Evolutionary conservation across 2,888 invertebrate genomes (phyloP).

Genomic region (Prostheceraeus crozeri): DNA sequence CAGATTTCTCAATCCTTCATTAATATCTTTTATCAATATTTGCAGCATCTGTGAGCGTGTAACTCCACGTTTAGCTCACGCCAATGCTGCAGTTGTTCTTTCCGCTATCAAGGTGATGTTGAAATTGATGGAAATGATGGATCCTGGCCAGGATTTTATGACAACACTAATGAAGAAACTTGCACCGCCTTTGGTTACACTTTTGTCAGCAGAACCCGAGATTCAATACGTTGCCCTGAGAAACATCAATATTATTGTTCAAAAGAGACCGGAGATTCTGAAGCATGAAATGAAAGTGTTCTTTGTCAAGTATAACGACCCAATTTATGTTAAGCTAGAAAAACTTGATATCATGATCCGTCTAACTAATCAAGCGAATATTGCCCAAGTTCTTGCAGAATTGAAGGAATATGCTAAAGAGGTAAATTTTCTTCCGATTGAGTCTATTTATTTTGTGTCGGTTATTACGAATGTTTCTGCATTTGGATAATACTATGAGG

Average conservation of each 20-base stretch:
- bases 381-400: constrained; percentile 92
- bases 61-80: constrained; percentile 86
- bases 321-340: constrained; percentile 97
- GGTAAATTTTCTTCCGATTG: no score
- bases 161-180: constrained; percentile 85
- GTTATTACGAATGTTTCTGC: no score
- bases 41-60: constrained; percentile 94
- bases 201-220: constrained; percentile 94
- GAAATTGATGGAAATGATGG: constrained; percentile 86
- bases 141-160: constrained; percentile 85
- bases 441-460: no score
- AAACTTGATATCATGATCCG: constrained; percentile 99
- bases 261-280: constrained; percentile 93
- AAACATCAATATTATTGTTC: constrained; percentile 97
- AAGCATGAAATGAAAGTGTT: constrained; percentile 99
- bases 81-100: constrained; percentile 95
- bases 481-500: no score
- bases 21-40: no score
- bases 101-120: constrained; percentile 96
- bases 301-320: constrained; percentile 99
- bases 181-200: constrained; percentile 94
- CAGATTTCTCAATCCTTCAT: constrained; percentile 39
- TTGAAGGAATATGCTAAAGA: constrained; percentile 96
- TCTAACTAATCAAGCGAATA: constrained; percentile 90
- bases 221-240: constrained; percentile 96